Evolutionary conservation across 2,797 vertebrate species (phyloP), one percentile per base, ranked within the genome.

Genomic region (Anniella stebbinsi): DNA sequence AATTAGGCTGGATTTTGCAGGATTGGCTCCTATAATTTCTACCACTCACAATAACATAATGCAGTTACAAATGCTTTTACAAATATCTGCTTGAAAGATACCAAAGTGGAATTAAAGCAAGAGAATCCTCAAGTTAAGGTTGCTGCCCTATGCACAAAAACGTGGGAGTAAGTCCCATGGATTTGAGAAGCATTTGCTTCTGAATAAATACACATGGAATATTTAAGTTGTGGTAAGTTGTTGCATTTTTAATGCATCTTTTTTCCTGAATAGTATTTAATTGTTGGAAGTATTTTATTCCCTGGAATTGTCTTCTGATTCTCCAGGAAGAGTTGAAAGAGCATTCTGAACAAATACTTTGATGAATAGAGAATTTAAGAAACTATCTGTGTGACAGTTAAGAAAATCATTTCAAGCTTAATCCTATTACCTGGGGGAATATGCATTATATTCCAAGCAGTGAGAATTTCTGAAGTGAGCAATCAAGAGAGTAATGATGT

Each of bases 401-500:
- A 94, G 89, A 48, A 87, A 89, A 90, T 93, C 30, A 33, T 76
- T 36, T 80, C 92, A 25, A 51, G n/a, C 81, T 76, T 72, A 91
- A 77, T 54, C 89, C 82, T 30, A 92, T 25, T 75, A 15, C 8
- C 9, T 92, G 54, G 45, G 63, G 92, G 33, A 88, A 4, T 0
- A 7, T 91, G 95, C 95, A 60, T 92, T 92, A 77, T 89, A 75
- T 90, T 96, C 88, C 54, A 93, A 87, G 76, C 54, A 81, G 63
- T 92, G 87, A n/a, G 45, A 69, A 87, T 91, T 9, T 78, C 10
- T 66, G 90, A 94, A 94, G 87, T 15, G 84, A 94, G 89, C 21
- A 88, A 93, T 92, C 86, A 93, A 93, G 89, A 94, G 88, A 87
- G 83, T 87, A 87, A 90, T 90, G 87, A 90, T 84, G 72, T 83